Base-by-base conservation (phyloP, 2,797 vertebrate genomes). In the Pygocentrus nattereri region DNA sequence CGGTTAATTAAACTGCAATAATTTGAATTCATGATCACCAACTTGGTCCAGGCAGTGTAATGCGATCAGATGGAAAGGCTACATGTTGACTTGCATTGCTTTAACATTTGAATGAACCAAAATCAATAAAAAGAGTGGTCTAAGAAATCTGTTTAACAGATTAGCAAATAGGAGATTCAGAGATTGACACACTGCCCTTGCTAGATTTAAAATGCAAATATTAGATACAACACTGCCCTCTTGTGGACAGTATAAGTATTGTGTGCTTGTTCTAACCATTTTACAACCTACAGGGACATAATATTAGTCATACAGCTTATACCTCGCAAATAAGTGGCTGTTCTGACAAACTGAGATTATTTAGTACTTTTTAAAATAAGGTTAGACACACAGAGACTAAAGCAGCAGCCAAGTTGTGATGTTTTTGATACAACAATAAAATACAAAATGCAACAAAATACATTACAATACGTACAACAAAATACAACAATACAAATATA, bases 141-240 rank as follows among this genome's bases (percentile, higher is more conserved):
- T 52, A 4, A 12, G 5, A 4, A 19, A 54, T 21, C 19, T 54
- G 52, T 61, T 27, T 23, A 23, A n/a, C 10, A 21, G n/a, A 3
- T 21, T 8, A 11, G 58, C 21, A 58, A 41, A n/a, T 12, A 41
- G n/a, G 1, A 44, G 65, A 78, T 73, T 73, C 50, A 49, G 61
- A 69, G 52, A 41, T 50, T 0, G 41, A 44, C 21, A 58, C 12
- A 64, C 25, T 1, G 2, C 19, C 1, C 54, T 38, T 1, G 31
- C 2, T 15, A 11, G 1, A 23, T 5, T 0, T 70, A 30, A 12
- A 54, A 6, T 27, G 21, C 0, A 80, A n/a, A n/a, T n/a, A 84
- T 23, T 2, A 85, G 16, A 81, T 78, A 7, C 87, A 85, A 87
- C 87, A 87, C 88, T 88, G 70, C 85, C 87, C 91, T 71, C 93